Base-by-base conservation (phyloP, 2,797 vertebrate genomes). In the Sparidentex hasta region DNA sequence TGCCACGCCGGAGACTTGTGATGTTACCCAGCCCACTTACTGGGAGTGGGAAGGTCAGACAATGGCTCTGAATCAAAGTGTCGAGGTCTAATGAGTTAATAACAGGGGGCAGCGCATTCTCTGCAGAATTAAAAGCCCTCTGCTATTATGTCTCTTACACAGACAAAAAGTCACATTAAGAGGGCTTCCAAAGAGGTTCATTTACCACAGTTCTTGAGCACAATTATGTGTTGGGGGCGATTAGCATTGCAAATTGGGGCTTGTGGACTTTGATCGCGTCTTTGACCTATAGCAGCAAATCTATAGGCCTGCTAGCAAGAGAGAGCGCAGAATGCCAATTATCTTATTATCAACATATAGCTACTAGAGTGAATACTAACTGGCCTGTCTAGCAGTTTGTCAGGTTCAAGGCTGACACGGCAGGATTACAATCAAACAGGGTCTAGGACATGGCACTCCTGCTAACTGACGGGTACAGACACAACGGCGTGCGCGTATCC, bases 181-280 rank as follows among this genome's bases (percentile, higher is more conserved):
- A 85, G 78, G 71, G 88, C 79, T 90, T 87, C 79, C 78, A 80
- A 70, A 83, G 93, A 79, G 87, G 75, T 93, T 93, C 78, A 88
- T 93, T 94, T 92, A 92, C 91, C 64, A 72, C 90, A 90, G 80
- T 90, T 92, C 93, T 94, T 92, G 88, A 93, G 90, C 87, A 80
- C 92, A 91, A 92, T 95, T 93, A 95, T 92, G 94, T 93, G 91
- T 90, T 84, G 82, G 86, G 33, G 52, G 33, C 23, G 66, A 95
- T 96, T 95, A 94, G 92, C 94, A 94, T 93, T 94, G 94, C 92
- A 95, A 94, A 96, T 94, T 66, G 80, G 25, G 44, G 73, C 88
- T 86, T 70, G 66, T 87, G 91, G 94, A 92, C 94, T 94, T 91
- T 95, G 93, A 95, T 95, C 84, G 52, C 85, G 87, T 92, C 87